Base-by-base conservation (phyloP, 1,140 invertebrate genomes). In the Heliconius nattereri region DNA sequence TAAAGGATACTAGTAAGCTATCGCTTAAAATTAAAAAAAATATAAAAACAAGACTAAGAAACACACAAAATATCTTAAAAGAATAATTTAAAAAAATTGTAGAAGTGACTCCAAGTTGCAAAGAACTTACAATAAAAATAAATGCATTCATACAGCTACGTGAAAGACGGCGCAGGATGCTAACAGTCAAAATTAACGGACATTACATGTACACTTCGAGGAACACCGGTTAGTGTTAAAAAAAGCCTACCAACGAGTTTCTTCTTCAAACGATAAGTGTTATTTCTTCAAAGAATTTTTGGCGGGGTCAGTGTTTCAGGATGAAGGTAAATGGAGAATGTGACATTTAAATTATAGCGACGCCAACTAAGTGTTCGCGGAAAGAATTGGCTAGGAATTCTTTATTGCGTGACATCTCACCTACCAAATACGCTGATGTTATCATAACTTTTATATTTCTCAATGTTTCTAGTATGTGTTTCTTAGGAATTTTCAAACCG, bases 231-330 rank as follows among this genome's bases (percentile, higher is more conserved):
- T 72, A 45, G 54, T 72, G 52, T 76, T 37, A 26, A 80, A 71
- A 66, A 45, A 52, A 23, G 20, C 52, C 32, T 77, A 66, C 60
- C 54, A 80, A 80, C 79, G 52, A 71, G 79, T 76, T 80, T 76
- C 60, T 73, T 70, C 73, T 32, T 74, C 78, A 73, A 79, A 26
- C 35, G 71, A 78, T 80, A 76, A 84, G 75, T 81, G 81, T 84
- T 84, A 84, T 84, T 73, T 84, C 73, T 85, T 85, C 85, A 85
- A 60, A 78, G 85, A 85, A 85, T 80, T 74, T 52, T 26, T 77
- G 66, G 16, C 35, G 32, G 80, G 79, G 81, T 81, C 60, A 71
- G 35, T 57, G n/a, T 85, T 85, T 85, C 83, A 84, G 85, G 85
- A 84, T 84, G 79, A n/a, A 29, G 70, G 29, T 29, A 73, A 45